Evolutionary conservation across 2,797 vertebrate genomes (phyloP), one percentile per base, ranked within the genome.

Genomic region (Galaxias olidus): DNA sequence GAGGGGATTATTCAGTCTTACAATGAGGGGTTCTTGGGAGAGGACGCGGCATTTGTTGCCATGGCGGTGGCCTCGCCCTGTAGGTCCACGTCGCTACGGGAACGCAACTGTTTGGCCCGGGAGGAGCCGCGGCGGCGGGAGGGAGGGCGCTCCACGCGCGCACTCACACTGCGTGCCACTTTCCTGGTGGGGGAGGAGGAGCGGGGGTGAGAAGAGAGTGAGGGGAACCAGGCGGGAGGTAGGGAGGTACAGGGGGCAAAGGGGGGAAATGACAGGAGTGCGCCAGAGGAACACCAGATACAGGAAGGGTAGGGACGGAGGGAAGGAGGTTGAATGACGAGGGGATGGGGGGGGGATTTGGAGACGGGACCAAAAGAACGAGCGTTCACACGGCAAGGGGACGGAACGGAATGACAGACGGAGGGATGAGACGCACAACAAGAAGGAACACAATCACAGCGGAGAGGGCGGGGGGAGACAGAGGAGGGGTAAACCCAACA

Each of bases 21-120:
- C 90, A 76, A 80, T 87, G 76, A 80, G 78, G 76, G 69, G 75
- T 82, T 81, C 64, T 84, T 85, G 77, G 87, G 85, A 68, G 75
- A 82, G 84, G 90, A 85, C 58, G 83, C 81, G 78, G 73, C 18
- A 72, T 91, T 69, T 81, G 90, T 81, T 63, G 91, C 75, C 17
- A 69, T 77, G 75, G 85, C 65, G 61, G 94, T 78, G 68, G 92
- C 90, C 30, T 30, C 30, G 30, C 30, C 30, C 80, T 95, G 94
- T 75, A 95, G 93, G 88, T 97, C 95, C 91, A 97, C 95, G 48
- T 96, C 95, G 12, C 96, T 97, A 86, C 95, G 92, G 85, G 96
- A 96, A 66, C 96, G 93, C 4, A 90, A 93, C 90, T 96, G 92
- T 90, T 94, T 95, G 90, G 82, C 90, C 85, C 92, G 85, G 72